phyloP scores from a whole-genome alignment of 2,113 vertebrate species.

The Indicator indicator region DNA sequence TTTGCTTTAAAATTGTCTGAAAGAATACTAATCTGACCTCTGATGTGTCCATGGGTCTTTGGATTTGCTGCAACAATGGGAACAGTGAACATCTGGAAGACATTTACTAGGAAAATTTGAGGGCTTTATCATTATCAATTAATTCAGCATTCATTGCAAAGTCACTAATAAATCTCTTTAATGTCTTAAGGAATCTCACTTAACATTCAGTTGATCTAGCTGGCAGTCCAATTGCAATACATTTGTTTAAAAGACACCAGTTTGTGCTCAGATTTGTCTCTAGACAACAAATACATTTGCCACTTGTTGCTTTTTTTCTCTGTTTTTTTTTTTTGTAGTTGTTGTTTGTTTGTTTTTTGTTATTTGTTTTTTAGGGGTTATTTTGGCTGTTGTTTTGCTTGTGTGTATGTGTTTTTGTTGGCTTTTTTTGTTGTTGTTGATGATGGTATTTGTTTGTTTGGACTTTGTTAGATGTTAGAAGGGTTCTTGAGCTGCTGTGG shows the following conservation, averaged over 20 bases:
- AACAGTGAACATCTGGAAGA: neutral
- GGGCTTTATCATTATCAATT: neutral
- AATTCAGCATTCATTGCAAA: neutral
- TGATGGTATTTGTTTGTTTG: neutral
- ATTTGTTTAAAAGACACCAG: neutral
- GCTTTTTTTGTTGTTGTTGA: no score
- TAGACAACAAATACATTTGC: neutral
- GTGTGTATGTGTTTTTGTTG: no score
- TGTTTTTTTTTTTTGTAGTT: neutral
- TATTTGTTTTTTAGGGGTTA: no score
- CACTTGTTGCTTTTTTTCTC: neutral
- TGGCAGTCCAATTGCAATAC: neutral
- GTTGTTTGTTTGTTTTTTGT: no score
- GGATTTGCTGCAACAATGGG: neutral
- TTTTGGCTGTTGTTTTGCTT: no score
- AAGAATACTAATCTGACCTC: neutral
- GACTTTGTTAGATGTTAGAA: neutral
- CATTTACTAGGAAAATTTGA: neutral
- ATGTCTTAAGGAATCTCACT: neutral
- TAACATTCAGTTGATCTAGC: neutral
- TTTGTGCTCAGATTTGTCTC: neutral
- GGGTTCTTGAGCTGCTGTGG: neutral
- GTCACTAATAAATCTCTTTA: neutral
- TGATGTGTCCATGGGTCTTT: neutral
- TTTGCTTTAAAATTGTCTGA: neutral